Conservation (phyloP, 2,888 invertebrate genomes). For the Ormyrus thymus region DNA sequence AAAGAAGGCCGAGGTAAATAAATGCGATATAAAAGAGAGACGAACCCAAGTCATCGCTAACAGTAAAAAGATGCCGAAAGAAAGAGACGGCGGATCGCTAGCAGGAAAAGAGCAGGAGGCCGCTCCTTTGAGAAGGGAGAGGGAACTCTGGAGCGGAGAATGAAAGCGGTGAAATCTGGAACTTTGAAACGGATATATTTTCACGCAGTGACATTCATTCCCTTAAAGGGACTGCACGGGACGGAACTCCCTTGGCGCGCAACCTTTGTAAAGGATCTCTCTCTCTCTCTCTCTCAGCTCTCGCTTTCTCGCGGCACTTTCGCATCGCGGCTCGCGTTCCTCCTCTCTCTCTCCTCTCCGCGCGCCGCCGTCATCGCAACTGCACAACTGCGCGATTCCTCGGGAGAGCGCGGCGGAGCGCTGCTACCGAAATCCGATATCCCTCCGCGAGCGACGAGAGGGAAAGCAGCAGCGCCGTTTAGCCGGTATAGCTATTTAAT, state of each 20-base stretch:
- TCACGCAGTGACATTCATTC: conserved; percentile 70
- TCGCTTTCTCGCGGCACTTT: conserved; percentile 62
- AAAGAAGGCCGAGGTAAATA: no score
- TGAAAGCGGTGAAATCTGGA: conserved; percentile 57
- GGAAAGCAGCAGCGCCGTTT: conserved; percentile 11
- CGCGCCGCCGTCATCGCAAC: conserved; percentile 11
- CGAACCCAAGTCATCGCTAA: no score
- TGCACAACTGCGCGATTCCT: conserved; percentile 54
- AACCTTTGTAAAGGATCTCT: conserved; percentile 74
- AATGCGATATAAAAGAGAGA: no score
- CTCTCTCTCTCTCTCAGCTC: conserved; percentile 28
- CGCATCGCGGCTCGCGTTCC: conserved; percentile 63
- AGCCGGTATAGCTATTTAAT: conserved; percentile 30
- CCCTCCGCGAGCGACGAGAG: not conserved
- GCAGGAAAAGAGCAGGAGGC: conserved; percentile 36
- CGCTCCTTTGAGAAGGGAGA: not conserved
- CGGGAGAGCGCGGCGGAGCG: conserved; percentile 44
- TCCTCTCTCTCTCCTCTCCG: conserved; percentile 47
- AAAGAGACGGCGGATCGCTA: conserved; percentile 4
- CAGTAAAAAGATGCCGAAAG: not conserved
- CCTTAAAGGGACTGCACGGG: conserved; percentile 12
- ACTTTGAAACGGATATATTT: conserved; percentile 74
- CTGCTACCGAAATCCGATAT: conserved; percentile 71
- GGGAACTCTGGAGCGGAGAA: not conserved
- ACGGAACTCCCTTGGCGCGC: conserved; percentile 56